Percentiles rank a stretch among this genome's conserved stretches.
Conservation (phyloP, 2,113 vertebrate genomes). For the Silurus meridionalis region DNA sequence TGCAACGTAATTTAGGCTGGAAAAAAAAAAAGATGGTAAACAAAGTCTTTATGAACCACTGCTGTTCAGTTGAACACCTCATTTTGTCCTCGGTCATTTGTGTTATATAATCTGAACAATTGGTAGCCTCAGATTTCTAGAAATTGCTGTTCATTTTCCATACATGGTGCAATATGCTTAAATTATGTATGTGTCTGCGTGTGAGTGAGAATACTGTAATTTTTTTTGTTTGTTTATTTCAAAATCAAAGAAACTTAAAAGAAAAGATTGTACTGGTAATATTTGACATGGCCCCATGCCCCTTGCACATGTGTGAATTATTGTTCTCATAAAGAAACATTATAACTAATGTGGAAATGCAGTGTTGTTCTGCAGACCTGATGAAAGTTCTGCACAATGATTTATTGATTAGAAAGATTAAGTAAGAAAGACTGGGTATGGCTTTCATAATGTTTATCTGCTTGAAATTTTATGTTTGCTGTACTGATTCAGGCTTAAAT, state of each 20-base stretch:
- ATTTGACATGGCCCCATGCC: neutral
- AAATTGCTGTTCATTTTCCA: neutral
- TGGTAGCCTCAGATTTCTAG: neutral
- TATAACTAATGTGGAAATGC: slow-evolving; percentile 48
- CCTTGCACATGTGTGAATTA: neutral
- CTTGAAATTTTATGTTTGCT: neutral
- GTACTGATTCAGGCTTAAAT: neutral
- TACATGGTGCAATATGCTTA: neutral
- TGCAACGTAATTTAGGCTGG: neutral
- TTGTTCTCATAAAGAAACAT: slow-evolving; percentile 38
- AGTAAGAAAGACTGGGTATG: neutral
- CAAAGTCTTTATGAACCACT: neutral
- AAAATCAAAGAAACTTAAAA: slow-evolving; percentile 24
- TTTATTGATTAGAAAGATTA: neutral
- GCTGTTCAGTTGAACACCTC: neutral
- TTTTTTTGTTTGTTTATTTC: slow-evolving; percentile 25
- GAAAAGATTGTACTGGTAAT: neutral
- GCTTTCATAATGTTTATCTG: neutral
- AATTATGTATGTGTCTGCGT: neutral
- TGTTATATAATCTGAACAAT: neutral
- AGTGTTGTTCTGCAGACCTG: slow-evolving; percentile 60
- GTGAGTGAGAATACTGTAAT: neutral
- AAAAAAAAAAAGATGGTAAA: neutral
- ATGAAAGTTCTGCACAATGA: neutral
- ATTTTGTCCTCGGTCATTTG: neutral